Evolutionary conservation across 2,113 vertebrate genomes (phyloP).

Genomic region (Tragelaphus imberbis): DNA sequence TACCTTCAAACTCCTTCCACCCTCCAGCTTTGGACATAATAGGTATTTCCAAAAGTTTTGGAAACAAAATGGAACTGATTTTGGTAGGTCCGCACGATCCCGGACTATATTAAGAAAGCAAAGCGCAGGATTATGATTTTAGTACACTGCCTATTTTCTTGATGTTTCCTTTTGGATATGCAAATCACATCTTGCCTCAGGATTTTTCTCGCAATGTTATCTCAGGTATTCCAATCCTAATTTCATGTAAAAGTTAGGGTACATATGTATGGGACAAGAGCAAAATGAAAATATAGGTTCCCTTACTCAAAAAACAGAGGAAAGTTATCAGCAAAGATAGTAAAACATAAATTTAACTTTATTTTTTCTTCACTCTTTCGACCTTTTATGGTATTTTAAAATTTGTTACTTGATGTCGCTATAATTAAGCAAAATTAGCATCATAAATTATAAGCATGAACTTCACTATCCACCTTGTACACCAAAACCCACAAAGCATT

Average conservation of each 20-base stretch:
- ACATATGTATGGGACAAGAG: no score
- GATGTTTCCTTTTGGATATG: neutral
- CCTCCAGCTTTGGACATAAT: neutral
- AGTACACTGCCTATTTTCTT: neutral
- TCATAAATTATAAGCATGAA: neutral
- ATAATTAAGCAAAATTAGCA: neutral
- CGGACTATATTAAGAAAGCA: neutral
- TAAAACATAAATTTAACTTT: neutral
- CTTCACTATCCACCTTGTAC: neutral
- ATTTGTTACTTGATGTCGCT: neutral
- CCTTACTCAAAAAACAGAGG: neutral
- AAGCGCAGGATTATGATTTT: neutral
- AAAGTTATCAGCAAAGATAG: neutral
- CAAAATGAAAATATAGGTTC: neutral
- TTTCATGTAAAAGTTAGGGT: neutral
- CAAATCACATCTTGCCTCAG: neutral
- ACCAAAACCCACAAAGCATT: neutral
- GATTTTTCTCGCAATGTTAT: neutral
- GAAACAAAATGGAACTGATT: neutral
- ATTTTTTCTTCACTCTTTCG: neutral
- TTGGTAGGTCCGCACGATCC: neutral
- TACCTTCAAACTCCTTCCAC: no score
- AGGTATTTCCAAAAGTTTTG: neutral
- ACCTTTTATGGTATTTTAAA: neutral
- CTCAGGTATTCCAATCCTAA: neutral